Conservation (phyloP, 2,797 vertebrate genomes). For the Acanthurus leucopareius region DNA sequence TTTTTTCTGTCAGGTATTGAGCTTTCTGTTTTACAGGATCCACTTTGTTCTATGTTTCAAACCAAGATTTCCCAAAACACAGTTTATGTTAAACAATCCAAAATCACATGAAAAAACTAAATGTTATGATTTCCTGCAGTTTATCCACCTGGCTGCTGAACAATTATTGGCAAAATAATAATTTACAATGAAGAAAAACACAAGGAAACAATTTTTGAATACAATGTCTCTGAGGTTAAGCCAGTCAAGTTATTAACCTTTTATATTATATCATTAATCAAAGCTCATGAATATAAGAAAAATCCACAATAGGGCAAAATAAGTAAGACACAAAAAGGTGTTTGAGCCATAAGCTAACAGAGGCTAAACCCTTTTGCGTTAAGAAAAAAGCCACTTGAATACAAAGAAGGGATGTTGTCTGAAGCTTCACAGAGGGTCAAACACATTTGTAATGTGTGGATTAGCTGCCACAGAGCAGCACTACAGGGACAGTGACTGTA, state of each 20-base stretch:
- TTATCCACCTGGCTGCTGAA: neutral
- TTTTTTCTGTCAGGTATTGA: neutral
- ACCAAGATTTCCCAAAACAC: neutral
- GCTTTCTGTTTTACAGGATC: neutral
- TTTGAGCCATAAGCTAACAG: neutral
- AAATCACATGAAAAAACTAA: too few species aligned
- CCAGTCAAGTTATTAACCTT: neutral
- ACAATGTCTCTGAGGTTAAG: neutral
- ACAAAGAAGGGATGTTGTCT: conserved; percentile 46
- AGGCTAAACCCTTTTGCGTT: conserved; percentile 4
- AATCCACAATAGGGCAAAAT: neutral
- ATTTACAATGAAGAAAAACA: neutral
- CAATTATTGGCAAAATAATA: neutral
- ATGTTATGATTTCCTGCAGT: too few species aligned
- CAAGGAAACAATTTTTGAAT: neutral
- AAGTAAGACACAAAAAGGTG: too few species aligned
- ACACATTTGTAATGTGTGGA: conserved; percentile 66
- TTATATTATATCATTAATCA: neutral
- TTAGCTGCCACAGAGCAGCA: conserved; percentile 56
- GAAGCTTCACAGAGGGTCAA: conserved; percentile 50
- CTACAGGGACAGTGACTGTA: conserved; percentile 33
- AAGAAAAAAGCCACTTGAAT: neutral
- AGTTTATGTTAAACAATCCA: neutral
- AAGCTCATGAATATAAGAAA: neutral
- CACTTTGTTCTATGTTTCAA: neutral